phyloP scores from a whole-genome alignment of 1,140 invertebrate genomes.

The Ceratina australensis region DNA sequence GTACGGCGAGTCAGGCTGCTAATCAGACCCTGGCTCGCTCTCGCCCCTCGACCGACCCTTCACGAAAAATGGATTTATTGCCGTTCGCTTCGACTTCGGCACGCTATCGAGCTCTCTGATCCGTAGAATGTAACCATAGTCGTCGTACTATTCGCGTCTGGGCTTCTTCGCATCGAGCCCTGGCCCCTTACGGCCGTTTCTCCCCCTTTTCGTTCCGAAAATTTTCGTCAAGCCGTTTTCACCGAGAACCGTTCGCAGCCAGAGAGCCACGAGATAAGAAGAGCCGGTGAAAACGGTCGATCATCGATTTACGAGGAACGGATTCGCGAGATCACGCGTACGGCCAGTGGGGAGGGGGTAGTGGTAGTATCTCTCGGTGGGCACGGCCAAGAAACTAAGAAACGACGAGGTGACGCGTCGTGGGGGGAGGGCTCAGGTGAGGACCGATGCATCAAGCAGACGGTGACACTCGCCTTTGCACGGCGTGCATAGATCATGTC shows the following conservation, averaged over 20 bases:
- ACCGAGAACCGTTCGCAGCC: not conserved
- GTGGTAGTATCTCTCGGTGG: not conserved
- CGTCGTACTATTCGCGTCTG: constrained; percentile 69
- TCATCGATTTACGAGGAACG: not conserved
- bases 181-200: constrained; percentile 20
- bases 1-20: constrained; percentile 79
- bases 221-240: constrained; percentile 39
- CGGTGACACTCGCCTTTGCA: constrained; percentile 63
- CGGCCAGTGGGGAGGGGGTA: not conserved
- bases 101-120: constrained; percentile 80
- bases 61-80: constrained; percentile 81
- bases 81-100: constrained; percentile 79
- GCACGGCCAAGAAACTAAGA: constrained; percentile 47
- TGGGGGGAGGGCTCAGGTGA: constrained; percentile 57
- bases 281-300: constrained; percentile 7
- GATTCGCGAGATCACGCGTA: constrained; percentile 1
- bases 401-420: constrained; percentile 40
- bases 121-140: constrained; percentile 77
- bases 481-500: constrained; percentile 71
- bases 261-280: constrained; percentile 23
- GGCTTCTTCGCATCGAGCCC: constrained; percentile 51
- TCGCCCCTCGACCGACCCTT: constrained; percentile 74
- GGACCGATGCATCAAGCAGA: constrained; percentile 68
- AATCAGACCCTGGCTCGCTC: constrained; percentile 77
- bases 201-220: not conserved